Evolutionary conservation across 23 tunicate species (phyloP).

Genomic region (Trididemnum nubilum): DNA sequence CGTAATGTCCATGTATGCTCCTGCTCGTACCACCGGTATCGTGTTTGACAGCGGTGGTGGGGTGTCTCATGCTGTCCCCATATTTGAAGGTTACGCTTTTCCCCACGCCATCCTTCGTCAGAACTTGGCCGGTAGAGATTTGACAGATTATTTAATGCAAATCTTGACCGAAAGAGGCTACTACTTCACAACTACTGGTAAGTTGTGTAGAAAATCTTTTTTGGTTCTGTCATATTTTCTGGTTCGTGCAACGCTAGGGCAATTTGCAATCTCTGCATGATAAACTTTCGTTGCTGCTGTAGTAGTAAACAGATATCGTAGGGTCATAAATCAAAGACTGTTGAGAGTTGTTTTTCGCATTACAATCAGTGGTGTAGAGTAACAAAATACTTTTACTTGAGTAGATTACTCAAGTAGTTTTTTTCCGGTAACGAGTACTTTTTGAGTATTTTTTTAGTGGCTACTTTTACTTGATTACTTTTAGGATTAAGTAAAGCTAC

Average conservation of each 20-base stretch:
- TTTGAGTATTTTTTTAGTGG: too few relatives aligned
- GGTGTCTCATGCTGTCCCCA: slow-evolving; percentile 70
- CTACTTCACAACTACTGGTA: slow-evolving; percentile 78
- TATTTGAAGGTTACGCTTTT: slow-evolving; percentile 60
- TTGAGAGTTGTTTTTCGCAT: too few relatives aligned
- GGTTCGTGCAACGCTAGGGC: background rate
- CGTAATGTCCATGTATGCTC: slow-evolving; percentile 87
- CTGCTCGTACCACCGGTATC: slow-evolving; percentile 84
- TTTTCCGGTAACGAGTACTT: too few relatives aligned
- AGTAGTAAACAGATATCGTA: too few relatives aligned
- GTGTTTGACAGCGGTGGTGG: slow-evolving; percentile 83
- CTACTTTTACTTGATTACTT: too few relatives aligned
- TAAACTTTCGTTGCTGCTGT: background rate
- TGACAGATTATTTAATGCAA: slow-evolving; percentile 74
- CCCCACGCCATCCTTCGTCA: slow-evolving; percentile 79
- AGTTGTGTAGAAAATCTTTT: background rate
- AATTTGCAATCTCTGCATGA: background rate
- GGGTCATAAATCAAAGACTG: too few relatives aligned
- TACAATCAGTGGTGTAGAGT: too few relatives aligned
- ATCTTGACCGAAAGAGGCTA: slow-evolving; percentile 84
- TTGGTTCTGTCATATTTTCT: too few relatives aligned
- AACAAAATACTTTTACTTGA: too few relatives aligned
- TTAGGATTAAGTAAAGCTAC: too few relatives aligned
- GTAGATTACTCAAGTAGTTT: too few relatives aligned
- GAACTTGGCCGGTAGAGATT: slow-evolving; percentile 80